Base-by-base conservation (phyloP, 2,888 invertebrate species). In the Loripinus fragilis region DNA sequence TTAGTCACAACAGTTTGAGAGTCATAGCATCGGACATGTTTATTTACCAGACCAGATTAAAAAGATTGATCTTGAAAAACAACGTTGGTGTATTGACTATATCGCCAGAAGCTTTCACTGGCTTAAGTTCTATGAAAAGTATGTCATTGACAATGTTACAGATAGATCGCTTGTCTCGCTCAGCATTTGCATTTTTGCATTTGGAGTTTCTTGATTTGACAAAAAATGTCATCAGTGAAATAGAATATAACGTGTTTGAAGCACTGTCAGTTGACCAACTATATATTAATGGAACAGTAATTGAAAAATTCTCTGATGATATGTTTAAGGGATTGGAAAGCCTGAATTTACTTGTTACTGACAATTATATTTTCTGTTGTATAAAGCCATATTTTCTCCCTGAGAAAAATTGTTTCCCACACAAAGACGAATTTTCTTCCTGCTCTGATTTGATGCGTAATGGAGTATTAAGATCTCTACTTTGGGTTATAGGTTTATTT, bases 301-400 rank as follows among this genome's bases (percentile, higher is more conserved):
- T 60, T 17, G 15, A 17, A 15, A 5, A 60, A 5, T 23, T 60
- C 17, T 33, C 30, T 3, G 23, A 25, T 33, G 30, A 28, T 60
- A 5, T 60, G 60, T 60, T 60, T 20, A 33, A 28, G 12, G 60
- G 35, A 10, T n/a, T 60, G 3, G 17, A 33, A 17, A 10, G 2
- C 20, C 25, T 60, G 3, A 25, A 60, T 15, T 60, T 60, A 10
- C 5, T 60, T 17, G 12, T 33, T 3, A 12, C 60, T 2, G 60
- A 60, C 25, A 17, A 15, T 28, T 23, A 10, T 23, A 33, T 17
- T 8, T 60, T 23, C 35, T 60, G 60, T 17, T 60, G 60, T 60
- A 60, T 60, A 60, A 28, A 33, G 60, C 60, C 60, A 60, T 33
- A 33, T 20, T 60, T 33, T 60, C 12, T 60, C 2, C 12, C 60